A percentile compares a stretch with the other conserved stretches of the same genome.
These are phyloP conservation scores for Sprattus sprattus DNA, from an alignment of 2,113 vertebrate genomes.

Conservation along the genomic window DNA sequence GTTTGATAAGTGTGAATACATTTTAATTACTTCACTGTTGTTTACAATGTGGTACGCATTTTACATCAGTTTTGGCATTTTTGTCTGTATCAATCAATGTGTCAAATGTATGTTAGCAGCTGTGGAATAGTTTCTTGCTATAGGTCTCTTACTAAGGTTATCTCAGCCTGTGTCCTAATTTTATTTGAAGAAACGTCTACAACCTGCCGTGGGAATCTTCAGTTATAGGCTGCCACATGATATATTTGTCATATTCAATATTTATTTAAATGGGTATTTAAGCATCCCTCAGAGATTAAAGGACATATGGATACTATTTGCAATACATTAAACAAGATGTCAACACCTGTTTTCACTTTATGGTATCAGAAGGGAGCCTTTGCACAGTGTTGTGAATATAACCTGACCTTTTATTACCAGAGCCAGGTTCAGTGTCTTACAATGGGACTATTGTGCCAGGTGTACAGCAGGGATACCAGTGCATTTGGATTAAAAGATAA, in stretches of 20 bases:
- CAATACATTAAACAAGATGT: slow-evolving; percentile 2
- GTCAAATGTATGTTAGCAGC: not conserved
- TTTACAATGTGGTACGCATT: not conserved
- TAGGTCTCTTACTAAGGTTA: not conserved
- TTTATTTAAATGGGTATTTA: not conserved
- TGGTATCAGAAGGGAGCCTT: slow-evolving; percentile 58
- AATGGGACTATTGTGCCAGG: slow-evolving; percentile 25
- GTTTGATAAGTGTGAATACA: not conserved
- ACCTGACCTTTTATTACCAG: not conserved
- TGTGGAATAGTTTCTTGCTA: not conserved
- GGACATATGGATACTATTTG: slow-evolving; percentile 15
- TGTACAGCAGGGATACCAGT: not conserved
- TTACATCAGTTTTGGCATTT: not conserved
- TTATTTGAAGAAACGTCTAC: not conserved
- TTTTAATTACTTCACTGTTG: not conserved
- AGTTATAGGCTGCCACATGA: not conserved
- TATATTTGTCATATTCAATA: not conserved
- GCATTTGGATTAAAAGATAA: slow-evolving; percentile 23
- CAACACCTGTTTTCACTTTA: slow-evolving; percentile 23
- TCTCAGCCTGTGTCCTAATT: not conserved
- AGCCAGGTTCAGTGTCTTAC: not conserved
- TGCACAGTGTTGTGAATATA: slow-evolving; percentile 21
- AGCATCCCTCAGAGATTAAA: not conserved
- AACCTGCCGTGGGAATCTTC: not conserved
- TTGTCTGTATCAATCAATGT: not conserved